Evolutionary conservation across 2,888 invertebrate genomes (phyloP), one percentile per base, ranked within the genome.

Genomic region (Microdon myrmicae): DNA sequence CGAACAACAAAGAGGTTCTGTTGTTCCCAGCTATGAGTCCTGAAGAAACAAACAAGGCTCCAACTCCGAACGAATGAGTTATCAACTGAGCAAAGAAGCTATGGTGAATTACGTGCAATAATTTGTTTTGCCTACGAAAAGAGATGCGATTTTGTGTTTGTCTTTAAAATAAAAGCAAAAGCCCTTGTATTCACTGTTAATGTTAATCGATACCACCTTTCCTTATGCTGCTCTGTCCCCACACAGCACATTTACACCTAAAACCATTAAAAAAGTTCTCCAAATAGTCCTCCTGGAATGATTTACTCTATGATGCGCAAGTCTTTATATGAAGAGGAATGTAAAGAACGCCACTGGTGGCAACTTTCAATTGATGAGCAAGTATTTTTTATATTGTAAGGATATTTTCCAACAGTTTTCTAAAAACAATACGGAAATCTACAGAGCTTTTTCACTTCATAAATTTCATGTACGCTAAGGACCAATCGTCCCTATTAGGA

Each of bases 1-100:
- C 94, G 8, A 96, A 97, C 79, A 99, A 99, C 76, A 99, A 95
- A 94, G 99, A 99, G 82, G 98, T 99, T 22, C 83, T 99, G 45
- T 82, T 99, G 61, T 99, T 99, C 85, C 99, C 99, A 4, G 96
- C 97, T 8, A 98, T 99, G 98, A 95, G 94, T 77, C 98, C 99
- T 8, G 96, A 97, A 48, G 80, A 80, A 19, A 75, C 75, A 9
- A 79, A 77, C 31, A 66, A n/a, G 43, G 22, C 39, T 49, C 9
- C 69, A 70, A 12, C 25, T 25, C 1, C 41, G 39, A 41, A 39
- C 9, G 26, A 58, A 64, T 13, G 58, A 37, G n/a, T 14, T 28
- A n/a, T 10, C 45, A 19, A 23, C 14, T 14, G 28, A n/a, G n/a
- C 5, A 4, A 47, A 58, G 4, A 47, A 47, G n/a, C n/a, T n/a